Evolutionary conservation across 2,797 vertebrate species (phyloP).

Genomic region (Falco biarmicus): DNA sequence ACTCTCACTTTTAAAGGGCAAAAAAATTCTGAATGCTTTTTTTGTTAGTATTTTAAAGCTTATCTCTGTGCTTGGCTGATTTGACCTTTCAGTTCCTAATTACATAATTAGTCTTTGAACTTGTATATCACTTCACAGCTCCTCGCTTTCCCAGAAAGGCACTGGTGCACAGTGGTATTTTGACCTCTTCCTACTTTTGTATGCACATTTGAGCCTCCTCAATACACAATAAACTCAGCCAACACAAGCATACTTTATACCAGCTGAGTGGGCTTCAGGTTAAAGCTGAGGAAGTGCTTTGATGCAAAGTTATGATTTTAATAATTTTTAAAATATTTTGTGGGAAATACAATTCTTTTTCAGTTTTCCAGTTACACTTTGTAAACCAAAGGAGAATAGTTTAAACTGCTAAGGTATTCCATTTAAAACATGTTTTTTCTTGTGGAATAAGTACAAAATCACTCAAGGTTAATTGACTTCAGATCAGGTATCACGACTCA

Average conservation of each 20-base stretch:
- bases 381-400: neutral
- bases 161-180: conserved; percentile 60
- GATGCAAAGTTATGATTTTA: conserved; percentile 34
- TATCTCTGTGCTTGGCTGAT: conserved; percentile 59
- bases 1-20: neutral
- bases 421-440: neutral
- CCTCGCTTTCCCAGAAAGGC: conserved; percentile 67
- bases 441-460: neutral
- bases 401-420: neutral
- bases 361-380: neutral
- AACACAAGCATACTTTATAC: conserved; percentile 62
- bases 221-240: conserved; percentile 32
- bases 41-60: conserved; percentile 48
- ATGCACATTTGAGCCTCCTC: conserved; percentile 42
- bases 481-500: neutral
- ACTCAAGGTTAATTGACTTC: neutral
- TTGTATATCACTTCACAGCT: conserved; percentile 44
- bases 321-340: conserved; percentile 14
- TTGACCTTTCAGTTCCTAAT: conserved; percentile 70
- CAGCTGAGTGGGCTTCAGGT: conserved; percentile 55
- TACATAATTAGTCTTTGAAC: conserved; percentile 66
- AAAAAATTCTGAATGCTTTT: neutral
- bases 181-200: conserved; percentile 77
- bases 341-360: neutral
- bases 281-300: conserved; percentile 44